Conservation (phyloP, 35 echinoderm and acorn worm species). For the Apostichopus japonicus region DNA sequence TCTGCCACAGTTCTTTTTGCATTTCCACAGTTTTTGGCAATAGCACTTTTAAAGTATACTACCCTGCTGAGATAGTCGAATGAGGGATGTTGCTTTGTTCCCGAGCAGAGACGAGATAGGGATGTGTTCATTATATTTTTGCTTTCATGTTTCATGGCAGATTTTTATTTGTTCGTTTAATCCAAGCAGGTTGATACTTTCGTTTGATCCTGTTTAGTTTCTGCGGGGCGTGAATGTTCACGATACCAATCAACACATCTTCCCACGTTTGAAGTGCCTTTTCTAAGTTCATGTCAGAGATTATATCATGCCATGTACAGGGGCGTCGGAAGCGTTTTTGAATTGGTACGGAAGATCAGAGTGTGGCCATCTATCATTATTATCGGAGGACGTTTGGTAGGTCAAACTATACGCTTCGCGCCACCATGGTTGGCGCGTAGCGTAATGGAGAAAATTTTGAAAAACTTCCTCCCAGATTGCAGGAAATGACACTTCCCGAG, state of each 20-base stretch:
- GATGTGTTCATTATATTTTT: neutral
- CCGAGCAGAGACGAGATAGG: neutral
- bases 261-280: too few relatives aligned
- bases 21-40: neutral
- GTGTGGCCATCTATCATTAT: too few relatives aligned
- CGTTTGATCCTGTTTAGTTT: neutral
- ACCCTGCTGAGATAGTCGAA: neutral
- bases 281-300: neutral
- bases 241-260: too few relatives aligned
- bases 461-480: too few relatives aligned
- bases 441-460: too few relatives aligned
- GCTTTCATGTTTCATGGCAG: neutral
- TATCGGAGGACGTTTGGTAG: too few relatives aligned
- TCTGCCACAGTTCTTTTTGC: neutral
- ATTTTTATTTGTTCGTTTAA: neutral
- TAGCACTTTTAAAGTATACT: neutral
- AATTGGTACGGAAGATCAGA: too few relatives aligned
- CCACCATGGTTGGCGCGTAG: too few relatives aligned
- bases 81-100: neutral
- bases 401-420: too few relatives aligned
- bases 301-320: neutral
- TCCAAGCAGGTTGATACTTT: slow-evolving; percentile 1
- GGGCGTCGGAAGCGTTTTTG: too few relatives aligned
- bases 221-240: too few relatives aligned
- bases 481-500: too few relatives aligned